Percentiles rank a stretch among this genome's conserved stretches.
phyloP scores from a whole-genome alignment of 2,888 invertebrate species.

The Synanthedon vespiformis region DNA sequence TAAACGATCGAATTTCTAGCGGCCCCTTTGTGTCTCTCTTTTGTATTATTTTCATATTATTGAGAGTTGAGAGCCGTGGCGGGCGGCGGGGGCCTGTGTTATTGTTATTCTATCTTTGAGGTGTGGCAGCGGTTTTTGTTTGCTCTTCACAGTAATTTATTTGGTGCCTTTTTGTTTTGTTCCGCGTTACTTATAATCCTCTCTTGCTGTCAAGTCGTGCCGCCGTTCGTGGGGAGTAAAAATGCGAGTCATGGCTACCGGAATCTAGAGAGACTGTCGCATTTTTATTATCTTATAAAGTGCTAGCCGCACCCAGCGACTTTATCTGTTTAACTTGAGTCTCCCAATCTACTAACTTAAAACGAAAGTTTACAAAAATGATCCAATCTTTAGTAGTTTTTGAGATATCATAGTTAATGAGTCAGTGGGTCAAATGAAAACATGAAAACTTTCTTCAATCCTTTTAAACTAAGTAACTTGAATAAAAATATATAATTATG shows the following conservation, averaged over 20 bases:
- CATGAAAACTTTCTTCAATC: too few species aligned
- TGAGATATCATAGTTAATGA: too few species aligned
- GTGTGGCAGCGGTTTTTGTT: slow-evolving; percentile 44
- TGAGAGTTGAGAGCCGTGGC: slow-evolving; percentile 5
- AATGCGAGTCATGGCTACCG: slow-evolving; percentile 13
- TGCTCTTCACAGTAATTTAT: slow-evolving; percentile 39
- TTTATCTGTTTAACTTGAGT: too few species aligned
- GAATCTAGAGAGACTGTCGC: slow-evolving; percentile 9
- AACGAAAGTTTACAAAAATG: too few species aligned
- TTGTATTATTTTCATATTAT: slow-evolving; percentile 41
- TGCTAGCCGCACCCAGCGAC: too few species aligned
- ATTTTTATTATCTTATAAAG: background rate
- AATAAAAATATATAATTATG: too few species aligned
- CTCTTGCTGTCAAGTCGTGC: slow-evolving; percentile 9
- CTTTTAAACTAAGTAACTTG: too few species aligned
- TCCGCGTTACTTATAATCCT: slow-evolving; percentile 25
- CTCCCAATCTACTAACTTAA: too few species aligned
- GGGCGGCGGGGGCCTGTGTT: slow-evolving; percentile 32
- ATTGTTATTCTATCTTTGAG: slow-evolving; percentile 57
- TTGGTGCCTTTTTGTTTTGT: slow-evolving; percentile 38
- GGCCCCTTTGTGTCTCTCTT: slow-evolving; percentile 20
- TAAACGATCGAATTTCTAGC: slow-evolving; percentile 33
- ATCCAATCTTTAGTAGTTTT: too few species aligned
- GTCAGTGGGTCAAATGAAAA: too few species aligned
- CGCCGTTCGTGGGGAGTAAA: slow-evolving; percentile 12